phyloP scores from a whole-genome alignment of 2,113 vertebrate genomes.

The Chiloscyllium plagiosum region DNA sequence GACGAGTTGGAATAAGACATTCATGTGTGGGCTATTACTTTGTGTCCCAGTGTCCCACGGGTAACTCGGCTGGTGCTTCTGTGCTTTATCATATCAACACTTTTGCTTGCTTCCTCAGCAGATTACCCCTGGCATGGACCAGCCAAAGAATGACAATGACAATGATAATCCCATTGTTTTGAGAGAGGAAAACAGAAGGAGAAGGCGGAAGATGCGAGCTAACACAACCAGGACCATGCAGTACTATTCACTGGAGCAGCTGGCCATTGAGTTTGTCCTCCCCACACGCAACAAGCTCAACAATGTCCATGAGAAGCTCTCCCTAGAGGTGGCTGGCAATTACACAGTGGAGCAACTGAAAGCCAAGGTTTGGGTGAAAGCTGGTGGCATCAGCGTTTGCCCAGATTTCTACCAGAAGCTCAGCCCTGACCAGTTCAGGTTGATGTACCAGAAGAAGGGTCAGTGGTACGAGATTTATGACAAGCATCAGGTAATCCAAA shows the following conservation, averaged over 20 bases:
- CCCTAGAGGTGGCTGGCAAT: constrained; percentile 78
- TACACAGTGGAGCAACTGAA: constrained; percentile 93
- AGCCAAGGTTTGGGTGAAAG: constrained; percentile 85
- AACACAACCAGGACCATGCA: constrained; percentile 52
- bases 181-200: constrained; percentile 68
- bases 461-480: constrained; percentile 96
- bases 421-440: constrained; percentile 79
- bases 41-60: background rate
- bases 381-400: constrained; percentile 67
- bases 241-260: constrained; percentile 70
- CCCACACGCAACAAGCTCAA: constrained; percentile 69
- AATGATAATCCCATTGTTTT: constrained; percentile 63
- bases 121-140: constrained; percentile 73
- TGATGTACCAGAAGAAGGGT: constrained; percentile 94
- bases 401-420: constrained; percentile 79
- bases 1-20: background rate
- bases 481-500: constrained; percentile 91
- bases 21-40: background rate
- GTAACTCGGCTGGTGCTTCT: background rate
- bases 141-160: constrained; percentile 53
- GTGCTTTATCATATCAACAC: background rate
- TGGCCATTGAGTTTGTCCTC: constrained; percentile 80
- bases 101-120: constrained; percentile 39
- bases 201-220: constrained; percentile 84
- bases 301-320: constrained; percentile 59